phyloP scores from a whole-genome alignment of 64 coral and sea anemone genomes.

The Pachyseris speciosa region DNA sequence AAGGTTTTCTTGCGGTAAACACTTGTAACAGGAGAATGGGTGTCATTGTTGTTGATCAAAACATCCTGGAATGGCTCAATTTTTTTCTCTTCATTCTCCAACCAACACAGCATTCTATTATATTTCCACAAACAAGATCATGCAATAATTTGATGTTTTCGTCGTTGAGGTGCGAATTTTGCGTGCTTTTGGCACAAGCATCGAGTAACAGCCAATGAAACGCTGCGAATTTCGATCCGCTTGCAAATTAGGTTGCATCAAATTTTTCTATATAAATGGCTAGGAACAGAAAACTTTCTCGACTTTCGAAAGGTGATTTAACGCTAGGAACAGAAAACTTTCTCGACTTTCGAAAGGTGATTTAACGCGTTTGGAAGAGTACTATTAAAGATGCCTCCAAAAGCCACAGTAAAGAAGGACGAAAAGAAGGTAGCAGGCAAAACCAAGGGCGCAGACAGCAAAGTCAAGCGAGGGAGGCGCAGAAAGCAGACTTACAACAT shows the following conservation, averaged over 20 bases:
- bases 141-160: background rate
- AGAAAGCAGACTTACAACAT: background rate
- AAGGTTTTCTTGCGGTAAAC: too few species aligned
- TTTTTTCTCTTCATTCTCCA: too few species aligned
- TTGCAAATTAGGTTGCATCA: constrained; percentile 15
- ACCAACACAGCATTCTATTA: too few species aligned
- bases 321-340: background rate
- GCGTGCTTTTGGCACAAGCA: background rate
- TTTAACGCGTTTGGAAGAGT: background rate
- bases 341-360: background rate
- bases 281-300: background rate
- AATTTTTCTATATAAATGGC: background rate
- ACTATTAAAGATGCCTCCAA: constrained; percentile 22
- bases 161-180: background rate
- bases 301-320: background rate
- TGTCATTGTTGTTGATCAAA: too few species aligned
- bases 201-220: constrained; percentile 5
- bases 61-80: too few species aligned
- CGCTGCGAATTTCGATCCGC: background rate
- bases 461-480: background rate
- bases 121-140: too few species aligned
- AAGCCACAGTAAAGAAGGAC: background rate
- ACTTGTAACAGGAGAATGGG: too few species aligned
- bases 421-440: background rate
- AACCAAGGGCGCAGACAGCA: background rate